phyloP scores from a whole-genome alignment of 2,797 vertebrate genomes.

The Falco concolor region DNA sequence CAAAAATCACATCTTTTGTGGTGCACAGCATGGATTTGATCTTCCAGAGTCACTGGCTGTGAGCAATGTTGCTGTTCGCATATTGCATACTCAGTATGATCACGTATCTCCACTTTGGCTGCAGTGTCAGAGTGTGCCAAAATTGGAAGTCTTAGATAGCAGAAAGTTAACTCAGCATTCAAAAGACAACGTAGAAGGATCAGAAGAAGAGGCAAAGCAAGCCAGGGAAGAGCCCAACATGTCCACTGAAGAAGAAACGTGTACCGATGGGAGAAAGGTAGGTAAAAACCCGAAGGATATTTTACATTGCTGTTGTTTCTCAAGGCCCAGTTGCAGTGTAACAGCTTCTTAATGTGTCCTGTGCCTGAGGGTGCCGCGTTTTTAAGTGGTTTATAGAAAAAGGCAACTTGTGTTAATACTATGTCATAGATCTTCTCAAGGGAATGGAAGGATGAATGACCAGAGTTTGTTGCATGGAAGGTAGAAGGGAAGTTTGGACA shows the following conservation, averaged over 20 bases:
- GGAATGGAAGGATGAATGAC: too few relatives aligned
- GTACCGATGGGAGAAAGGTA: conserved; percentile 26
- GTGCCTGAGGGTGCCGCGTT: neutral
- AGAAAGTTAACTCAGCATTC: neutral
- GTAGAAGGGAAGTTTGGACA: neutral
- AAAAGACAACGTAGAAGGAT: neutral
- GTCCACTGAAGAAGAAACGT: conserved; percentile 34
- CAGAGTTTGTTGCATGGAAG: neutral
- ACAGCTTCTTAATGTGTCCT: neutral
- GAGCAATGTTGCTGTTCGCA: conserved; percentile 76
- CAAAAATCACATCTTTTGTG: conserved; percentile 76
- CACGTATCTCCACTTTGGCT: conserved; percentile 77
- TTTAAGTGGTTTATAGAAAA: neutral
- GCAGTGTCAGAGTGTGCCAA: neutral
- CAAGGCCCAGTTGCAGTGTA: neutral
- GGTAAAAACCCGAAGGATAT: neutral
- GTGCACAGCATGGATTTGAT: conserved; percentile 74
- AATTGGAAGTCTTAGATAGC: neutral
- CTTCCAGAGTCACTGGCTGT: conserved; percentile 81
- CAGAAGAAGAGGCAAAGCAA: neutral
- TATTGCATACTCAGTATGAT: conserved; percentile 87
- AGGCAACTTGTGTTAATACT: neutral
- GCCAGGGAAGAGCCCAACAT: neutral
- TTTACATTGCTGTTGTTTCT: neutral
- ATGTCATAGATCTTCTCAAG: neutral